Percentiles rank a stretch among this genome's conserved stretches.
Evolutionary conservation across 2,113 vertebrate species (phyloP).

Genomic region (Pogonocichla stellata): DNA sequence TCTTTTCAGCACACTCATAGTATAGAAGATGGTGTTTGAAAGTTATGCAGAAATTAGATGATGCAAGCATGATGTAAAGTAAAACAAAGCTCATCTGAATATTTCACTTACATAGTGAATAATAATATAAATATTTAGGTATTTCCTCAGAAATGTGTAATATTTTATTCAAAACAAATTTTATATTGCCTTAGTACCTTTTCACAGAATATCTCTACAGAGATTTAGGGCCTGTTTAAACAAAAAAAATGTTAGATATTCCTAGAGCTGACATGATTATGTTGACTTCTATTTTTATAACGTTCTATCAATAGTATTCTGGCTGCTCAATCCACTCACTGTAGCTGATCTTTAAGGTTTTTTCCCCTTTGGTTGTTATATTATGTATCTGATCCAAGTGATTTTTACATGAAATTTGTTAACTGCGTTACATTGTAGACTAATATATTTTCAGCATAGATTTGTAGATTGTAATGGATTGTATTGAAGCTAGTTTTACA

Average conservation of each 20-base stretch:
- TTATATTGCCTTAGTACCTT: not conserved
- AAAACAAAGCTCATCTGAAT: not conserved
- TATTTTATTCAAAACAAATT: not conserved
- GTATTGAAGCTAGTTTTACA: not conserved
- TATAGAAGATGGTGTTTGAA: not conserved
- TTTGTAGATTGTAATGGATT: not conserved
- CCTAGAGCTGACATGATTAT: not conserved
- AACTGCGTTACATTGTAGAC: not conserved
- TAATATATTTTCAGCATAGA: not conserved
- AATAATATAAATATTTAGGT: constrained; percentile 8
- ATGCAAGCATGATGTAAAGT: not conserved
- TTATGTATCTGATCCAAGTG: not conserved
- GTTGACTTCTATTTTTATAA: not conserved
- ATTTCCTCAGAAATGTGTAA: not conserved
- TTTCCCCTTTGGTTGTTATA: not conserved
- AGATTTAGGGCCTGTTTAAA: constrained; percentile 1
- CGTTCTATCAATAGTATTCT: not conserved
- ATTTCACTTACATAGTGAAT: not conserved
- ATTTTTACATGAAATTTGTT: not conserved
- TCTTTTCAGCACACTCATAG: not conserved
- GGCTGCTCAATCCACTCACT: not conserved
- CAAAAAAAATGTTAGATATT: not conserved
- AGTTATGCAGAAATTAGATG: not conserved
- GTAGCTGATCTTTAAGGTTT: not conserved
- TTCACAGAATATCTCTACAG: not conserved